Evolutionary conservation across 2,797 vertebrate species (phyloP).

Genomic region (Diceros bicornis): DNA sequence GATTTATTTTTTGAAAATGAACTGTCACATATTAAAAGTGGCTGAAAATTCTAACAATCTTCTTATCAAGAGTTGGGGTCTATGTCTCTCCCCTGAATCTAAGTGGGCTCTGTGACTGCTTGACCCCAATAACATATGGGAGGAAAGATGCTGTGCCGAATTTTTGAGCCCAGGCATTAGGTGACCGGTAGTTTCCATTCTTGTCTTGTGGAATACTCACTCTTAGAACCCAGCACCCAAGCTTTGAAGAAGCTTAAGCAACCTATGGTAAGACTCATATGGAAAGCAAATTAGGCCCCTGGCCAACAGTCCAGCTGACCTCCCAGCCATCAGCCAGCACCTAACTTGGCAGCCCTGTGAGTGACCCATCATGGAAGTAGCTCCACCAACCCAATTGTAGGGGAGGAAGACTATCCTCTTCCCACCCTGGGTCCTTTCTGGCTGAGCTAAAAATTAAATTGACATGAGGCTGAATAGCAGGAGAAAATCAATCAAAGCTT

Average conservation of each 20-base stretch:
- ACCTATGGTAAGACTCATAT: too few species aligned
- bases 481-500: too few species aligned
- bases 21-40: not conserved
- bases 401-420: too few species aligned
- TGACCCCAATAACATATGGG: not conserved
- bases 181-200: not conserved
- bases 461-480: too few species aligned
- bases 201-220: not conserved
- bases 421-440: too few species aligned
- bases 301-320: not conserved
- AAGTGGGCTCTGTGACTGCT: not conserved
- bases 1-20: not conserved
- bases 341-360: rapidly evolving
- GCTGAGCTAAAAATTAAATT: too few species aligned
- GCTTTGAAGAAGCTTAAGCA: not conserved
- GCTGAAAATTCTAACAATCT: not conserved
- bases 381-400: not conserved
- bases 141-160: not conserved
- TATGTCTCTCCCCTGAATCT: not conserved
- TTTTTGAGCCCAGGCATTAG: not conserved
- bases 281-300: not conserved
- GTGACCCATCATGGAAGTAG: not conserved
- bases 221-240: not conserved
- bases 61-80: not conserved
- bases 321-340: not conserved